Base-by-base conservation (phyloP, 2,113 vertebrate species). In the Phrynocephalus versicolor region DNA sequence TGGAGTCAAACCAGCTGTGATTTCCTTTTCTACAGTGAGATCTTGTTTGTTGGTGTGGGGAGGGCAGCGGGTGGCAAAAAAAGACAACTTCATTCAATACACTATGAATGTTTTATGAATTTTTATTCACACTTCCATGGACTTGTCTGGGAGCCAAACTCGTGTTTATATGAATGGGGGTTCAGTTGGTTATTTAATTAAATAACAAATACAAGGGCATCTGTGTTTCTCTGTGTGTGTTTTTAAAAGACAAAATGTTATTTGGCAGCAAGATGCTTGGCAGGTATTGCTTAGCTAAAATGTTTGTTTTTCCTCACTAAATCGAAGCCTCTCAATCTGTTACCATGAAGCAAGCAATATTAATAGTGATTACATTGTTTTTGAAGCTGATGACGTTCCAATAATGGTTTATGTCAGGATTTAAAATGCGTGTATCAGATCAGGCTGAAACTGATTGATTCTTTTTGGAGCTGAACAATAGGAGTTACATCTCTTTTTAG, bases 321-420 rank as follows among this genome's bases (percentile, higher is more conserved):
- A 89, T 35, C 33, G 64, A 86, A 70, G 83, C 33, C 90, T 90
- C 74, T 87, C 82, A 71, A 85, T 35, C 41, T 37, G 80, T 27
- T 1, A 9, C 82, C 85, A 55, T 87, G 37, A 85, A 82, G 67
- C 73, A 85, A 84, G 39, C 74, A 5, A 80, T 92, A 91, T 88
- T 51, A 64, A 19, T 75, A n/a, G n/a, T 85, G 71, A 82, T 92
- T 93, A 88, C 79, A 83, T 79, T 92, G 81, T 92, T 81, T 93
- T 92, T 88, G 77, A 83, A 78, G 81, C 81, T 89, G 70, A 58
- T 57, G 81, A 45, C 58, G n/a, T 74, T 37, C 75, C 82, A 87
- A 57, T 78, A 41, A 89, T 91, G 89, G 90, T 89, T 91, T 92
- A 87, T 89, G 58, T 76, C 51, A 64, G 82, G 81, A 89, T 89